These are phyloP conservation scores for Mustela erminea DNA, from an alignment of 2,797 vertebrate species.

Conservation along the genomic window DNA sequence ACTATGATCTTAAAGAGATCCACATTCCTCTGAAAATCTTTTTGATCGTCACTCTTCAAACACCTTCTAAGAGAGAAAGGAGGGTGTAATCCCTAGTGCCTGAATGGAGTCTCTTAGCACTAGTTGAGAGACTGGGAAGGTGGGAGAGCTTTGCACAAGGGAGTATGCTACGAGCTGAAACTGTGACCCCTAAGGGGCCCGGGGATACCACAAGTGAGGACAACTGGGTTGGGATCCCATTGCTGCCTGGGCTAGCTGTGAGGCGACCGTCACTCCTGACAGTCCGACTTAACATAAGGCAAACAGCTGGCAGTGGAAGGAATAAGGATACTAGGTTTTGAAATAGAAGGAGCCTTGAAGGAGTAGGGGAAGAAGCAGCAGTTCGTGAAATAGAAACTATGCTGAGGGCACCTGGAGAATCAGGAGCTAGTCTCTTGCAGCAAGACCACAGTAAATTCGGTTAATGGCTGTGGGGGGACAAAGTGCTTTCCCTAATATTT, in stretches of 20 bases:
- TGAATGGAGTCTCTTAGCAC: too few relatives aligned
- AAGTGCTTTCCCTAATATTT: background rate
- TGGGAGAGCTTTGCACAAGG: background rate
- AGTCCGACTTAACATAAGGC: background rate
- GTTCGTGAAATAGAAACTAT: background rate
- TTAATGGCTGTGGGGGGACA: too few relatives aligned
- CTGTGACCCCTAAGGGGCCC: background rate
- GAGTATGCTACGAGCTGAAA: background rate
- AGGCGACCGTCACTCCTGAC: background rate
- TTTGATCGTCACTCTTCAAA: background rate
- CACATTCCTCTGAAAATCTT: background rate
- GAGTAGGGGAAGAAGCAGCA: background rate
- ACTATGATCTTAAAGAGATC: background rate
- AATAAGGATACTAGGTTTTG: background rate
- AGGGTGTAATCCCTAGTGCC: background rate
- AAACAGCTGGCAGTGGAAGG: background rate
- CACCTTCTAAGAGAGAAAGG: background rate
- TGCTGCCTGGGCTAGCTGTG: background rate
- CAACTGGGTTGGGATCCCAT: too few relatives aligned
- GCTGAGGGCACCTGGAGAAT: background rate
- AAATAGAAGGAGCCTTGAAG: background rate
- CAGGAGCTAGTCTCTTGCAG: background rate
- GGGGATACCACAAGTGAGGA: background rate
- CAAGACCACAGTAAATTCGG: background rate
- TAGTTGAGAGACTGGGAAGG: accelerated